Evolutionary conservation across 2,888 invertebrate genomes (phyloP).

Genomic region (Sipha maydis): DNA sequence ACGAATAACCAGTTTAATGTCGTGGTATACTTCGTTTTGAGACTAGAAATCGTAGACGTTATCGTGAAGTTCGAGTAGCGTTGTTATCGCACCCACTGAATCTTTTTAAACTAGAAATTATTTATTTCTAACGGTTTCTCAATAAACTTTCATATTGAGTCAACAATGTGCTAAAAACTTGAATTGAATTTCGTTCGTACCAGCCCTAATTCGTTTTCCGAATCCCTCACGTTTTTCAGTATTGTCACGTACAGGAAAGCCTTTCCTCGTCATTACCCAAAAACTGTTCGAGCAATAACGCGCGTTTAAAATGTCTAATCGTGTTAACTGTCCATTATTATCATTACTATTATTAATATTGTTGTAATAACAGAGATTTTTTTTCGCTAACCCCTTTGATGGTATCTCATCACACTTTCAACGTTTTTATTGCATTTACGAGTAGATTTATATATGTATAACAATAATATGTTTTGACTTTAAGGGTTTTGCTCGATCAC

Average conservation of each 20-base stretch:
- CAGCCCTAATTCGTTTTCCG: neutral
- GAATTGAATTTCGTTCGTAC: neutral
- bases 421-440: no score
- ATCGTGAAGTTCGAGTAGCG: neutral
- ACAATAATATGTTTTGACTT: no score
- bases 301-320: neutral
- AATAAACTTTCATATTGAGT: neutral
- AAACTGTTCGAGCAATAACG: neutral
- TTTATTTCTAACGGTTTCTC: neutral
- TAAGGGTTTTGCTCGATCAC: no score
- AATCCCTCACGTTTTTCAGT: slow-evolving; percentile 1
- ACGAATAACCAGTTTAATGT: no score
- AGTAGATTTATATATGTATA: no score
- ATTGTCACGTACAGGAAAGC: slow-evolving; percentile 23
- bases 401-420: no score
- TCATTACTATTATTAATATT: no score
- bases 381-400: no score
- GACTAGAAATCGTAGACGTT: neutral
- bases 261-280: neutral
- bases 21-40: no score
- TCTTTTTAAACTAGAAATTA: neutral
- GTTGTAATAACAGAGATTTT: no score
- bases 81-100: neutral
- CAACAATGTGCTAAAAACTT: neutral
- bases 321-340: neutral